These are phyloP conservation scores for Paguma larvata DNA, from an alignment of 2,797 vertebrate species.

Conservation along the genomic window DNA sequence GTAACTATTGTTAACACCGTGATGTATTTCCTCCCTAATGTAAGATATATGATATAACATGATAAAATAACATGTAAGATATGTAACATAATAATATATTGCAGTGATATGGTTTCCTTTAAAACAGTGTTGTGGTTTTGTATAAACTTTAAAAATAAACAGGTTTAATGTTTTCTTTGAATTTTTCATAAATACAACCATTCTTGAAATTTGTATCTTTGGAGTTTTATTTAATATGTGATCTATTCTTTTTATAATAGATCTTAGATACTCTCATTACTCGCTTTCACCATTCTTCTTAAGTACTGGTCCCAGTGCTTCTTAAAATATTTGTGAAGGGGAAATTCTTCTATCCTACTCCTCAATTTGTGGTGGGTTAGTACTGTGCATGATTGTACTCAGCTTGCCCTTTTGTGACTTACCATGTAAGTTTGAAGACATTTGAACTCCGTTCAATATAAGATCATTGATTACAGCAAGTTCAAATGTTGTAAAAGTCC, in stretches of 20 bases:
- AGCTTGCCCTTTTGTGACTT: not conserved
- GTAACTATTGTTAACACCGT: constrained; percentile 9
- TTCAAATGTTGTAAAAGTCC: constrained; percentile 1
- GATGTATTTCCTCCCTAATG: not conserved
- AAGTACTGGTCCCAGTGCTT: not conserved
- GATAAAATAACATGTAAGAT: not conserved
- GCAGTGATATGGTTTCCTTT: constrained; percentile 16
- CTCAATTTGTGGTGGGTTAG: not conserved
- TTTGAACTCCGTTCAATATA: not conserved
- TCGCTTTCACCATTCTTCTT: not conserved
- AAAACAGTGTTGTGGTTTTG: constrained; percentile 27
- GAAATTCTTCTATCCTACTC: not conserved
- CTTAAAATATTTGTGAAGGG: constrained; percentile 11
- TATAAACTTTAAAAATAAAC: constrained; percentile 25
- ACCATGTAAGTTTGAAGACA: not conserved
- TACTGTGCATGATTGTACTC: not conserved
- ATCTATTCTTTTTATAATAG: not conserved
- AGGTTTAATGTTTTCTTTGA: constrained; percentile 28
- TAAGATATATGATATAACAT: not conserved
- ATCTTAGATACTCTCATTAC: not conserved
- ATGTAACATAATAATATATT: not conserved
- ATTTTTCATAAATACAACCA: not conserved
- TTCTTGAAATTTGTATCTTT: constrained; percentile 22
- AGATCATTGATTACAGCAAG: not conserved
- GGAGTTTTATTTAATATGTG: not conserved